These are phyloP conservation scores for Abrostola tripartita DNA, from an alignment of 2,888 invertebrate genomes.

Conservation along the genomic window DNA sequence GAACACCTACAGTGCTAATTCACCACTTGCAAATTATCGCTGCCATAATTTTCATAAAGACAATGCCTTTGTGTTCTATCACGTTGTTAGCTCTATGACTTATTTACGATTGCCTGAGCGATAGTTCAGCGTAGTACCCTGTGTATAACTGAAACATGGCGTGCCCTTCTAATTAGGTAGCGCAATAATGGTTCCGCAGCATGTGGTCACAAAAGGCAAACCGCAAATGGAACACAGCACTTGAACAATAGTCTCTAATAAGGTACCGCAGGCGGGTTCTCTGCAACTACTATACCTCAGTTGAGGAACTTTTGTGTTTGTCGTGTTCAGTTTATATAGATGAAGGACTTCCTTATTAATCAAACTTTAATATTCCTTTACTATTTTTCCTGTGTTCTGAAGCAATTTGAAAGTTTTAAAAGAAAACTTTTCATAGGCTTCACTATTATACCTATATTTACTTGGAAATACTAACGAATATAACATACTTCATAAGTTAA, in stretches of 20 bases:
- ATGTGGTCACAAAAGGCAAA: conserved; percentile 71
- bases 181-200: conserved; percentile 67
- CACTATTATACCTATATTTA: background rate
- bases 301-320: conserved; percentile 20
- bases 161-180: conserved; percentile 75
- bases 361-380: background rate
- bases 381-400: background rate
- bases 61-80: conserved; percentile 57
- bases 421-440: background rate
- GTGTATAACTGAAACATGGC: conserved; percentile 56
- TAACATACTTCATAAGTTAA: conserved; percentile 18
- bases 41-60: conserved; percentile 55
- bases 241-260: conserved; percentile 74
- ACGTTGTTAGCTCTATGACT: conserved; percentile 43
- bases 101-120: conserved; percentile 56
- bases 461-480: conserved; percentile 13
- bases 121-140: conserved; percentile 53
- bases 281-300: conserved; percentile 12
- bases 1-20: conserved; percentile 38
- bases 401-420: conserved; percentile 4
- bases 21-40: conserved; percentile 55
- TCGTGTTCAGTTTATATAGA: background rate
- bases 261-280: conserved; percentile 58
- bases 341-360: background rate
- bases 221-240: conserved; percentile 67